These are phyloP conservation scores for Semicossyphus pulcher DNA, from an alignment of 2,113 vertebrate species.

Conservation along the genomic window DNA sequence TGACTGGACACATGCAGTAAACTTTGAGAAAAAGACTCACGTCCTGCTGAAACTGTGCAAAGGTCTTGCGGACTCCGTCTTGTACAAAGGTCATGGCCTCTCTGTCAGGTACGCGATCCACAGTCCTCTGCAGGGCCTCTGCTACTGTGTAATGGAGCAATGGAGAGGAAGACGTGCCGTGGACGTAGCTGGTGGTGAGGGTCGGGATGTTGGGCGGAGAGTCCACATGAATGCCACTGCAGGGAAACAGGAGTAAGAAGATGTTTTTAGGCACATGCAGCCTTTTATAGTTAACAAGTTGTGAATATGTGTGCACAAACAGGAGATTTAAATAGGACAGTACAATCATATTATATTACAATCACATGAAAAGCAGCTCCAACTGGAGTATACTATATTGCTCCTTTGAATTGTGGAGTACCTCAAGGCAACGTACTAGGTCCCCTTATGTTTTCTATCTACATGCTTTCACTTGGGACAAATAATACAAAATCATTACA, in stretches of 20 bases:
- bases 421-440: no score
- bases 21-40: constrained; percentile 79
- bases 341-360: no score
- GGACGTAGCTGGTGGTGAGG: constrained; percentile 87
- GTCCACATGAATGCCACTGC: constrained; percentile 81
- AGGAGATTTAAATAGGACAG: no score
- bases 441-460: no score
- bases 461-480: no score
- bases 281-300: no score
- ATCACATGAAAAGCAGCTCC: no score
- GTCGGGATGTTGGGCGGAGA: constrained; percentile 44
- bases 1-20: neutral
- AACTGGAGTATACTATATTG: no score
- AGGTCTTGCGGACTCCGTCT: constrained; percentile 87
- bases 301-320: neutral
- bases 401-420: no score
- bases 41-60: constrained; percentile 88
- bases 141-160: constrained; percentile 83
- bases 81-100: constrained; percentile 85
- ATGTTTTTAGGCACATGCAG: neutral
- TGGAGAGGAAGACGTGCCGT: constrained; percentile 72
- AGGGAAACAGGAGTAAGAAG: neutral
- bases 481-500: no score
- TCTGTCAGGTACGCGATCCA: constrained; percentile 78
- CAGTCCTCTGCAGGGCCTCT: constrained; percentile 79